Evolutionary conservation across 2,797 vertebrate species (phyloP), one percentile per base, ranked within the genome.

Genomic region (Tolypeutes matacus): DNA sequence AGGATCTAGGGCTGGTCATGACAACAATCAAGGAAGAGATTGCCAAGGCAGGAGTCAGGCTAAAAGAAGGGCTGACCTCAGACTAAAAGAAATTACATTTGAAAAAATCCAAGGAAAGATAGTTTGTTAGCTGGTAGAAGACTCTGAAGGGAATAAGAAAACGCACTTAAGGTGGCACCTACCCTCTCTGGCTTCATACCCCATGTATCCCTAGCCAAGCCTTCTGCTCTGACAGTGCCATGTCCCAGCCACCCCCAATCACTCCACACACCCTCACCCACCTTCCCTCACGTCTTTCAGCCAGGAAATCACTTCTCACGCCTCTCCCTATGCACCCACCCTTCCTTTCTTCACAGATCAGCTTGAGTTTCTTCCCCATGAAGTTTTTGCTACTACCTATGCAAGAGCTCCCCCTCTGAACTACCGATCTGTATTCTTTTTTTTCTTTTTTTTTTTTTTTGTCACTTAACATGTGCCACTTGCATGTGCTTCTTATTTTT

Each of bases 61-160:
- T 53, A 53, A 9, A 53, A 53, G 51, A 53, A 46, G 46, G 51
- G 51, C 17, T 53, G 64, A 81, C 11, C 5, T 58, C 53, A 56
- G 13, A 31, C 27, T 3, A 4, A 95, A 78, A 64, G 36, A 65
- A 92, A 82, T 60, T 34, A 36, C 15, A 58, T 31, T 15, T 82
- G 23, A 65, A 86, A 73, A 27, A 92, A 58, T 56, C 92, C 53
- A 72, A 91, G 69, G 58, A 72, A 88, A 86, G 17, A 53, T 36
- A 72, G 34, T 21, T 27, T 53, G 9, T 46, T 75, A 3, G 42
- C 67, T 64, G 15, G 34, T 86, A 29, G 53, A 36, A 46, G 9
- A 46, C 7, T 64, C 31, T 36, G 70, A 85, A 64, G 53, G 12
- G 18, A 46, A 77, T 58, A 76, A 76, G 18, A 67, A 53, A 84